Base-by-base conservation (phyloP, 2,797 vertebrate species). In the Tenualosa thibaudeaui region DNA sequence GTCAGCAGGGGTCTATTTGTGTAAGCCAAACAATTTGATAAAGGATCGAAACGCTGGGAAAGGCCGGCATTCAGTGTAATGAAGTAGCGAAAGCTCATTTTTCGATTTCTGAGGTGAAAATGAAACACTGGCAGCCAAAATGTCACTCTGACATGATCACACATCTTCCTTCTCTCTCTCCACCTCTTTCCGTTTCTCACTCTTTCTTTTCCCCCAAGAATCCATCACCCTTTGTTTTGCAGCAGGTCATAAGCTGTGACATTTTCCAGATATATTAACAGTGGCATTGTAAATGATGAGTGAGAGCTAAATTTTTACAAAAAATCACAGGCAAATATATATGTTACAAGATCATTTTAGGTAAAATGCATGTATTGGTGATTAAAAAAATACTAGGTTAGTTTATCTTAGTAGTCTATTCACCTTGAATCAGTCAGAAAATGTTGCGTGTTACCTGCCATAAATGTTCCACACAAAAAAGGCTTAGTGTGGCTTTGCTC, bases 1-100 rank as follows among this genome's bases (percentile, higher is more conserved):
- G 49, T 85, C 86, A 88, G 88, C 88, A 86, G 86, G 87, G 86
- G 87, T 86, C 84, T 82, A 86, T 90, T 89, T 86, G 81, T 85
- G 82, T 81, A 75, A 86, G 58, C 84, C 81, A 82, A 84, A 50
- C 85, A 86, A 85, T 90, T 84, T 88, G 83, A 86, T 86, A 17
- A 6, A 83, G 78, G 83, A 86, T 87, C 60, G 83, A 65, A 81
- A 83, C 88, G 81, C 84, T 54, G 60, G 84, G 49, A n/a, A 26
- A 65, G 31, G 82, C 37, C 60, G 49, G n/a, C 19, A 58, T 88
- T 43, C 50, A 56, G 81, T 85, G 84, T 83, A 87, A 82, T 81
- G 81, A 68, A 86, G 75, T 83, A 60, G 26, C 19, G 54, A 62
- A 62, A 56, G 82, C 81, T 82, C 24, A 46, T 81, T 88, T 81